Percentiles rank a stretch among this genome's conserved stretches.
Evolutionary conservation across 23 tunicate species (phyloP).

Genomic region (Trididemnum clinides): DNA sequence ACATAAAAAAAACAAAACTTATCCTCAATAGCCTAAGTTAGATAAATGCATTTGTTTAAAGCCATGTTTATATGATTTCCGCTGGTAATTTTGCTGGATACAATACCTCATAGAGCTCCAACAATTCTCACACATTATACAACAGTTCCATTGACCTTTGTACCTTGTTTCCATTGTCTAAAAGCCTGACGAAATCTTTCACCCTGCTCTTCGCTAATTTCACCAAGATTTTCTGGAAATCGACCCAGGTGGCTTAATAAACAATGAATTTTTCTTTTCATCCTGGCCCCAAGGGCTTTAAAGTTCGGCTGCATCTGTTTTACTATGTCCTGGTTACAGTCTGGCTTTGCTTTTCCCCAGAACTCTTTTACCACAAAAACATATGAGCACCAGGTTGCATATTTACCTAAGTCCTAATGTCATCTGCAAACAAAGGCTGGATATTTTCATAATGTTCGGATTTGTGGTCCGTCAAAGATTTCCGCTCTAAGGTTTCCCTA

Average conservation of each 20-base stretch:
- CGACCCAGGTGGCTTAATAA: too few species aligned
- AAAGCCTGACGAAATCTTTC: not conserved
- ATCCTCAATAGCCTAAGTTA: not conserved
- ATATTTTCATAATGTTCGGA: too few species aligned
- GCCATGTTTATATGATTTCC: not conserved
- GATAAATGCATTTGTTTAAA: not conserved
- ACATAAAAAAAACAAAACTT: not conserved
- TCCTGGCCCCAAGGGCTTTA: not conserved
- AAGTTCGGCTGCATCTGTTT: not conserved
- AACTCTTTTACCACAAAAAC: too few species aligned
- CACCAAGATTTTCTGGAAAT: too few species aligned
- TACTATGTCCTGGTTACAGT: not conserved
- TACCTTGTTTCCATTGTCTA: not conserved
- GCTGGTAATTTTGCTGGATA: too few species aligned
- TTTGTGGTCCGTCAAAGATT: too few species aligned
- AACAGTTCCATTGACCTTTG: not conserved
- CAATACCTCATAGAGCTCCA: not conserved
- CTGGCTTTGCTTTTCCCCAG: not conserved
- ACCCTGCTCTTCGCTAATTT: too few species aligned
- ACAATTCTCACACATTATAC: not conserved
- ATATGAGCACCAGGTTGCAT: too few species aligned
- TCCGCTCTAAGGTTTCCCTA: too few species aligned
- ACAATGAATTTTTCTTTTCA: not conserved
- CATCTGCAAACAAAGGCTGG: too few species aligned
- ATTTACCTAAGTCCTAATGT: too few species aligned